A percentile compares a stretch with the other conserved stretches of the same genome.
Conservation (phyloP, 2,797 vertebrate species). For the Telmatherina bonti region DNA sequence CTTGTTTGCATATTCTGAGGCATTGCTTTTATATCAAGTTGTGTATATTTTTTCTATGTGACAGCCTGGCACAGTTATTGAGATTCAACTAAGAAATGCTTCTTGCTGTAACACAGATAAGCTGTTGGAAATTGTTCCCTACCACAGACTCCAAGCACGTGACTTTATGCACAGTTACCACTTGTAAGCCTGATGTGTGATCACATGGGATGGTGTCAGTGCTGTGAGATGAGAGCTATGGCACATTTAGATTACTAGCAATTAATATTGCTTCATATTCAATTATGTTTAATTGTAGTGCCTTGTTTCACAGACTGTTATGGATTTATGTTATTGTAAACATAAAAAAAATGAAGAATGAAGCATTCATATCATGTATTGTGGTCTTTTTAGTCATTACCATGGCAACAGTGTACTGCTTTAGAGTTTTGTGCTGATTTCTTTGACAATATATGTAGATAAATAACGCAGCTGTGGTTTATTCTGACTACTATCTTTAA, state of each 20-base stretch:
- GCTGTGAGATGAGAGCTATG: background rate
- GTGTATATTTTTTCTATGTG: background rate
- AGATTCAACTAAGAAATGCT: background rate
- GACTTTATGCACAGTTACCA: background rate
- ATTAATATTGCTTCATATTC: background rate
- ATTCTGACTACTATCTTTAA: background rate
- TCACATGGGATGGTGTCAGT: background rate
- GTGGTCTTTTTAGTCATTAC: background rate
- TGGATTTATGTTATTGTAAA: too few relatives aligned
- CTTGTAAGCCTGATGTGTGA: background rate
- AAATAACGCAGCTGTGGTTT: background rate
- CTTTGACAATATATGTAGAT: background rate
- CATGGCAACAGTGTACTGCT: background rate
- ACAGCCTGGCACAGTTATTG: background rate
- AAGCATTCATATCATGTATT: too few relatives aligned
- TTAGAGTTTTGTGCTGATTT: background rate
- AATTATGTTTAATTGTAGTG: too few relatives aligned
- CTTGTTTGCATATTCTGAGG: background rate
- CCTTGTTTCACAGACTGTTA: too few relatives aligned
- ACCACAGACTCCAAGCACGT: background rate
- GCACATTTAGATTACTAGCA: background rate
- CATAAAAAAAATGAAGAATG: too few relatives aligned
- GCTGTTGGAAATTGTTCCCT: background rate
- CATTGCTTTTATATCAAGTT: background rate
- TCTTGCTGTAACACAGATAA: background rate